phyloP scores from a whole-genome alignment of 92 coral and sea anemone species.

The Pocillopora meandrina region DNA sequence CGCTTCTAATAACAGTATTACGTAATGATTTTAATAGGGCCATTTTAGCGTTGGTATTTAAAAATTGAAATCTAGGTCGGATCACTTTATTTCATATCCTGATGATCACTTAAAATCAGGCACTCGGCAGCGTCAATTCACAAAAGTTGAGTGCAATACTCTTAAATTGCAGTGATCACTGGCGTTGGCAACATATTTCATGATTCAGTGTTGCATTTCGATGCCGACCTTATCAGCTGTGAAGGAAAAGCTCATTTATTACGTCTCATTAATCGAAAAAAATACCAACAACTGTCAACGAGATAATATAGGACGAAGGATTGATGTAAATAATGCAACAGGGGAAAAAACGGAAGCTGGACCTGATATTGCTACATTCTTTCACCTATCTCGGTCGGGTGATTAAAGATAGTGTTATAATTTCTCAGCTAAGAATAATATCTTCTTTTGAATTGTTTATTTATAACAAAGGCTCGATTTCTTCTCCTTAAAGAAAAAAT shows the following conservation, averaged over 20 bases:
- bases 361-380: not conserved
- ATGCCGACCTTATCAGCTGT: too few species aligned
- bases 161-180: not conserved
- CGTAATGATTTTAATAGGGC: too few species aligned
- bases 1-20: too few species aligned
- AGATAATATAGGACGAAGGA: not conserved
- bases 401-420: not conserved
- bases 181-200: too few species aligned
- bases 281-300: too few species aligned
- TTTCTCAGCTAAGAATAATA: slow-evolving; percentile 4
- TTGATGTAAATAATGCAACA: not conserved
- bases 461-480: slow-evolving; percentile 29
- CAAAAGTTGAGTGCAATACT: not conserved
- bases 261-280: not conserved
- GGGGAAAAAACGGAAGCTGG: not conserved
- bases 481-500: slow-evolving; percentile 11
- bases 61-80: not conserved
- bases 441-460: slow-evolving; percentile 25
- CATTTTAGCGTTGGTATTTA: not conserved
- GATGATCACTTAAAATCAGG: slow-evolving; percentile 6
- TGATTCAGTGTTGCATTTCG: not conserved
- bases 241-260: not conserved
- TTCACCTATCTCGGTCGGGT: too few species aligned
- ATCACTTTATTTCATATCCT: slow-evolving; percentile 22
- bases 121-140: slow-evolving; percentile 5